Evolutionary conservation across 2,113 vertebrate species (phyloP), one percentile per base, ranked within the genome.

Genomic region (Amblyopsis rosae): DNA sequence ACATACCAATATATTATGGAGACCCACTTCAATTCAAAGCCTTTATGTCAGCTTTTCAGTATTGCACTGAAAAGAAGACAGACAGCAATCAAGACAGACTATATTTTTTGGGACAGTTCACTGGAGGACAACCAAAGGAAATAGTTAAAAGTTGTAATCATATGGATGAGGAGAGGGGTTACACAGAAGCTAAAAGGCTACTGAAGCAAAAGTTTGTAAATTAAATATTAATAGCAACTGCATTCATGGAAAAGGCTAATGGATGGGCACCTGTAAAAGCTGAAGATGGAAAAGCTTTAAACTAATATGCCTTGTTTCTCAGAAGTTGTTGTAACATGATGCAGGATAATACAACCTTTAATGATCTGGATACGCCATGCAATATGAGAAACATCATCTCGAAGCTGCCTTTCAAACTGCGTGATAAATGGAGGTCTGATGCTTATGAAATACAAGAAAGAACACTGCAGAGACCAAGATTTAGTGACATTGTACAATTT

Each of bases 11-110:
- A 19, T 68, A 68, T 56, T 10, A 54, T 13, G 58, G 72, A 16
- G 54, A 74, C 41, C 72, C 65, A 13, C 26, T 74, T 9, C 4
- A 54, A 3, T 68, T 62, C 26, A 17, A 45, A n/a, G 45, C 45
- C 9, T 62, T 74, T 19, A 74, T 62, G 4, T 46, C 35, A 59
- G 58, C 58, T 12, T 74, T 68, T 49, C 49, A 74, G 19, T 51
- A 56, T n/a, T 19, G 16, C 4, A 59, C 46, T 61, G 59, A 10
- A 1, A 9, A 51, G 4, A 12, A 47, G 58, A 61, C 49, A 2
- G 7, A 11, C 12, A 69, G 56, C 26, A 47, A 17, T 17, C 53
- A 59, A 46, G 66, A 69, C 66, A 19, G 9, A 45, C 53, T 69
- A 0, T 69, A 59, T 46, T 69, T 26, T 48, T 19, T 69, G 8